Evolutionary conservation across 2,113 vertebrate species (phyloP).

Genomic region (Gopherus flavomarginatus): DNA sequence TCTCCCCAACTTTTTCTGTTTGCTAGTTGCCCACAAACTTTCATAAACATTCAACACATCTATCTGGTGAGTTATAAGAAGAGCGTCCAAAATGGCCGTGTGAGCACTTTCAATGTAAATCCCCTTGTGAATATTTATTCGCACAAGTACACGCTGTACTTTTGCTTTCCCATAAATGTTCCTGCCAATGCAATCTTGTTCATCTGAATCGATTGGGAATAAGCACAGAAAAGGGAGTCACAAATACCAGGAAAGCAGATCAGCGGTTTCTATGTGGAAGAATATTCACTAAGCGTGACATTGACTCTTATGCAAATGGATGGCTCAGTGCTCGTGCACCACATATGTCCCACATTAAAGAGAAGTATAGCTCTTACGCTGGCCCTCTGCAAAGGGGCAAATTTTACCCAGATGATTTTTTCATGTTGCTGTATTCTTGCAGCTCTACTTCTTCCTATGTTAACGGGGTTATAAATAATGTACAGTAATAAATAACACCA

Average conservation of each 20-base stretch:
- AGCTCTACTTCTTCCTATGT: background rate
- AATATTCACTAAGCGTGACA: background rate
- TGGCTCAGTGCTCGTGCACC: background rate
- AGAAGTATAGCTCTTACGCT: background rate
- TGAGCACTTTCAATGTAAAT: background rate
- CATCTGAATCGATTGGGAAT: constrained; percentile 1
- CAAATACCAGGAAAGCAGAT: background rate
- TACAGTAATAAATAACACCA: background rate
- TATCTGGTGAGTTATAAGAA: constrained; percentile 34
- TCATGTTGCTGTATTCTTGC: background rate
- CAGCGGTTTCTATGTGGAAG: background rate
- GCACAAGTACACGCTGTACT: background rate
- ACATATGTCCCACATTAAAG: background rate
- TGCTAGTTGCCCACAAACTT: constrained; percentile 51
- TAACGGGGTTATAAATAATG: background rate
- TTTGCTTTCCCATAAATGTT: constrained; percentile 60
- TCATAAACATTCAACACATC: background rate
- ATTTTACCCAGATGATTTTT: background rate
- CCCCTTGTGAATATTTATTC: constrained; percentile 42
- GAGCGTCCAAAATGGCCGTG: background rate
- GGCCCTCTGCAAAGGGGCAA: background rate
- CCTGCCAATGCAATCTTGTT: constrained; percentile 44
- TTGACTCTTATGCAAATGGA: background rate
- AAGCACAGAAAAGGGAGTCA: constrained; percentile 38
- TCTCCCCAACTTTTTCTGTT: background rate